These are phyloP conservation scores for Eublepharis macularius DNA, from an alignment of 2,113 vertebrate genomes.

Conservation along the genomic window DNA sequence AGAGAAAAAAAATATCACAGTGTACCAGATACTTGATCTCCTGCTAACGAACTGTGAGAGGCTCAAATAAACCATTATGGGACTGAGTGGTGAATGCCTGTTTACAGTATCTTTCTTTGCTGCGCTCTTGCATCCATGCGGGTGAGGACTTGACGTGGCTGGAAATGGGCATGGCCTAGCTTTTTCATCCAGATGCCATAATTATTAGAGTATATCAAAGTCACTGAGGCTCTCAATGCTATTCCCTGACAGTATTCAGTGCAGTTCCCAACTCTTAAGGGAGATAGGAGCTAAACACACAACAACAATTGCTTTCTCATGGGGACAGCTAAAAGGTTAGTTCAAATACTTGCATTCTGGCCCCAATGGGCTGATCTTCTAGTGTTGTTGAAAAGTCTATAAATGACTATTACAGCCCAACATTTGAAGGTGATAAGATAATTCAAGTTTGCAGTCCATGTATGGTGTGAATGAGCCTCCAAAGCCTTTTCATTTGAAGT, in stretches of 20 bases:
- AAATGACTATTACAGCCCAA: neutral
- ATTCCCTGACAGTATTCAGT: neutral
- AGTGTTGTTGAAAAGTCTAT: neutral
- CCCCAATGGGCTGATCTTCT: neutral
- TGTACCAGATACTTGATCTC: neutral
- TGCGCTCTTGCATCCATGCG: neutral
- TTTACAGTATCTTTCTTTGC: neutral
- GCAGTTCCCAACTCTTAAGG: neutral
- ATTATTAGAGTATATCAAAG: neutral
- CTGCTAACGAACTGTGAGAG: neutral
- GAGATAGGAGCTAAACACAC: neutral
- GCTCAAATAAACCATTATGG: neutral
- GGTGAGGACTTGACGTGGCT: neutral
- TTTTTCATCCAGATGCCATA: neutral
- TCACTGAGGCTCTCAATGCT: neutral
- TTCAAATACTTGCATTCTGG: neutral
- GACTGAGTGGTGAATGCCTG: no score
- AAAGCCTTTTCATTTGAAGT: neutral
- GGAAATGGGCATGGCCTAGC: neutral
- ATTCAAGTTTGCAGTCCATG: neutral
- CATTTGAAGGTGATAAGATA: neutral
- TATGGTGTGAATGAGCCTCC: no score
- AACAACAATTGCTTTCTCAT: neutral
- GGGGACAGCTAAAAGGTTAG: neutral
- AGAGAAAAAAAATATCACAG: neutral